A percentile compares a stretch with the other conserved stretches of the same genome.
Conservation (phyloP, 2,113 vertebrate species). For the Pionites leucogaster region DNA sequence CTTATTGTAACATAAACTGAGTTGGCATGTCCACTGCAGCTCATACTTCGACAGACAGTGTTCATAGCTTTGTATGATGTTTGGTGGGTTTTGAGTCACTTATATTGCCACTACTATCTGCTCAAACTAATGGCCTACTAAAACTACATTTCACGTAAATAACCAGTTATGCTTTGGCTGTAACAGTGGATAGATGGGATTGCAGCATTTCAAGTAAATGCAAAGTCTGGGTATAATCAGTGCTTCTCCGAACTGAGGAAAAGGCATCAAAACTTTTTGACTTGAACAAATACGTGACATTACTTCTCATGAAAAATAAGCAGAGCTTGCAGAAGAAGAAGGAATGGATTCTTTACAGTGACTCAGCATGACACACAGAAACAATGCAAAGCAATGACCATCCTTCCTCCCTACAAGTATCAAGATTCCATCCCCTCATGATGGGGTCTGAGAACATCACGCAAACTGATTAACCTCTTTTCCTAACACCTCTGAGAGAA, state of each 20-base stretch:
- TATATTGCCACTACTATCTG: not conserved
- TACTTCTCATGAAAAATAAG: not conserved
- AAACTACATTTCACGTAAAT: not conserved
- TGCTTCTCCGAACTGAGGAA: not conserved
- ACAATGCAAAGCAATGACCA: not conserved
- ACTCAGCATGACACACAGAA: not conserved
- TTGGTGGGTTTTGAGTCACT: not conserved
- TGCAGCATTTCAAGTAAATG: not conserved
- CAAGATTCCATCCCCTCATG: not conserved
- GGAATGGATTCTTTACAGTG: not conserved
- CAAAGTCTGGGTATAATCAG: not conserved
- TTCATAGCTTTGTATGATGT: not conserved
- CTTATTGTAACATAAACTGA: not conserved
- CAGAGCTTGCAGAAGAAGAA: not conserved
- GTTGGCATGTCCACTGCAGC: not conserved
- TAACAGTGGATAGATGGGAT: not conserved
- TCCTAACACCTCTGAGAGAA: not conserved
- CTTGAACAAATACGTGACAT: not conserved
- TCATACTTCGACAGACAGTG: not conserved
- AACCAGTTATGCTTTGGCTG: not conserved
- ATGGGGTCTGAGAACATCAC: not conserved
- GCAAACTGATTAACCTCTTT: not conserved
- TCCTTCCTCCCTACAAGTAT: not conserved
- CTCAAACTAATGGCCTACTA: not conserved
- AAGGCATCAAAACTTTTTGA: not conserved